Conservation (phyloP, 2,797 vertebrate genomes). For the Gastrophryne carolinensis region DNA sequence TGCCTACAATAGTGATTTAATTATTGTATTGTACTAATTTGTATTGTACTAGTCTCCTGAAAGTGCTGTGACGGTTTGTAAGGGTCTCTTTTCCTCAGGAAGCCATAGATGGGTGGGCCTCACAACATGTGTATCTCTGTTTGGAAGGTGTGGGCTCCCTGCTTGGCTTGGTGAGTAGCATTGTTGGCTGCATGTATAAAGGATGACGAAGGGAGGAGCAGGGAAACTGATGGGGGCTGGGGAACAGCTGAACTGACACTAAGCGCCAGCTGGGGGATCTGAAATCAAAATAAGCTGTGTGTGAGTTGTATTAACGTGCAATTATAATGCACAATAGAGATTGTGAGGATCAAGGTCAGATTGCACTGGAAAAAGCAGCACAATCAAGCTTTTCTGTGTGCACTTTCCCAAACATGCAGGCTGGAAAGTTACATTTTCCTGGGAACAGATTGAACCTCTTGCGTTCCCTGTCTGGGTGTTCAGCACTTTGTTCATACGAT, state of each 20-base stretch:
- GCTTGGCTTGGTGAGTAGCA: conserved; percentile 28
- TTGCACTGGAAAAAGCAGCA: conserved; percentile 54
- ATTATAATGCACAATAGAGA: conserved; percentile 55
- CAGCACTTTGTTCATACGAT: neutral
- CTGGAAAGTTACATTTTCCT: conserved; percentile 7
- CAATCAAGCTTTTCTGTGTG: conserved; percentile 53
- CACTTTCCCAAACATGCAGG: conserved; percentile 7
- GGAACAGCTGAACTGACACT: conserved; percentile 66
- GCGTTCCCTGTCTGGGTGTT: neutral
- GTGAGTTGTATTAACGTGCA: conserved; percentile 63
- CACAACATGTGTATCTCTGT: neutral
- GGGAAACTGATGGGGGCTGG: conserved; percentile 8
- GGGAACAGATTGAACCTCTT: neutral
- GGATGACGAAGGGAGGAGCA: conserved; percentile 51
- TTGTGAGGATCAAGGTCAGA: conserved; percentile 61
- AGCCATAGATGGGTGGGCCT: conserved; percentile 40
- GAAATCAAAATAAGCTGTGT: conserved; percentile 65
- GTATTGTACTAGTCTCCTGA: no score
- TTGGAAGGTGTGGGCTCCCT: conserved; percentile 30
- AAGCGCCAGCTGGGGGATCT: conserved; percentile 63
- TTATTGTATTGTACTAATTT: no score
- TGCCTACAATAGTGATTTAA: no score
- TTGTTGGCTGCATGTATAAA: conserved; percentile 60
- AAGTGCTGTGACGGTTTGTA: no score
- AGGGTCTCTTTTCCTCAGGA: conserved; percentile 44